phyloP scores from a whole-genome alignment of 2,797 vertebrate species.

The Sternotherus odoratus region DNA sequence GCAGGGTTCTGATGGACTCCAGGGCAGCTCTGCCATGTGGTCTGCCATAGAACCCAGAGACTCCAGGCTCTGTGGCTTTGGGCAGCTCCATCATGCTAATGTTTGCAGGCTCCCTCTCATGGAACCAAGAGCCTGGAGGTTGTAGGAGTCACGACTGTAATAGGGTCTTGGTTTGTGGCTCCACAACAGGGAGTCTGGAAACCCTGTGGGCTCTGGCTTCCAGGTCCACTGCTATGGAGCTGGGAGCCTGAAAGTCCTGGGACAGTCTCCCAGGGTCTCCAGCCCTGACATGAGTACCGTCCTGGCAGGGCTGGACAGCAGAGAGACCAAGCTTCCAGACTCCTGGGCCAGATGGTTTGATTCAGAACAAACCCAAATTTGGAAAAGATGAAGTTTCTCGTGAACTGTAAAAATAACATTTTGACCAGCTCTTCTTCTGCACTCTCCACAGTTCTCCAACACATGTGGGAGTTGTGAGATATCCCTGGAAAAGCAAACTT shows the following conservation, averaged over 20 bases:
- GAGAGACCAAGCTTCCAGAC: neutral
- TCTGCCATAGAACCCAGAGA: neutral
- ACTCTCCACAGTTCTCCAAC: neutral
- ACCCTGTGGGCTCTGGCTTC: neutral
- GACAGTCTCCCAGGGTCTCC: neutral
- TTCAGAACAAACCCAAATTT: neutral
- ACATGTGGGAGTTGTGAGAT: neutral
- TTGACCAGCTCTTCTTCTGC: neutral
- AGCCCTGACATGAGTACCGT: neutral
- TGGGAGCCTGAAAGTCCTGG: neutral
- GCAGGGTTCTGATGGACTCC: neutral
- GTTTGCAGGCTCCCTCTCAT: neutral
- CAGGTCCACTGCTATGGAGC: neutral
- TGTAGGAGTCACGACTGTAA: neutral
- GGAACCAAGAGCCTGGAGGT: neutral
- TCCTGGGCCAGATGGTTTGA: neutral
- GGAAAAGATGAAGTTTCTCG: neutral
- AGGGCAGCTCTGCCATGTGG: neutral
- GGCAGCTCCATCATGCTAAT: neutral
- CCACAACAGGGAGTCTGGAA: neutral
- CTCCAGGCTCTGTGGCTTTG: neutral
- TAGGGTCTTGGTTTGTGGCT: neutral
- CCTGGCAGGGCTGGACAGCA: neutral
- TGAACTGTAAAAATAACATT: neutral
- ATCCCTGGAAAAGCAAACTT: neutral